A percentile compares a stretch with the other conserved stretches of the same genome.
Evolutionary conservation across 1,140 invertebrate species (phyloP).

Genomic region (Helicoverpa zea): DNA sequence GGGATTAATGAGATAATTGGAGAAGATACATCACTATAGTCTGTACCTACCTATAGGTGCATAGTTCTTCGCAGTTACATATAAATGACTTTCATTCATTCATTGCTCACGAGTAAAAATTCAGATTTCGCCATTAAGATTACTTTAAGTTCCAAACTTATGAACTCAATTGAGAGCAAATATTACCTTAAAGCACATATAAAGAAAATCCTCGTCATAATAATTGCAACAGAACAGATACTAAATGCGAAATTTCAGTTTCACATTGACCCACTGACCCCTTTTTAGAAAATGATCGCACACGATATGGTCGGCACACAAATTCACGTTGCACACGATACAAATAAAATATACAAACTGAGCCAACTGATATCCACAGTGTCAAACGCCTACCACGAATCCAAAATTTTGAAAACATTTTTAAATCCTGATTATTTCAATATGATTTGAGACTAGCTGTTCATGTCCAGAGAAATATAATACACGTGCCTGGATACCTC

Average conservation of each 20-base stretch:
- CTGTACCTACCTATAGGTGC: too few relatives aligned
- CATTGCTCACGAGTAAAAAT: too few relatives aligned
- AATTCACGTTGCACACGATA: not conserved
- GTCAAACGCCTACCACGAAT: not conserved
- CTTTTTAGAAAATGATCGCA: not conserved
- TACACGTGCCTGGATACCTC: too few relatives aligned
- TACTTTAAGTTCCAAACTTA: too few relatives aligned
- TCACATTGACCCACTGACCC: conserved; percentile 6
- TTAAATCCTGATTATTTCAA: not conserved
- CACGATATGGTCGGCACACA: not conserved
- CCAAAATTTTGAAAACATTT: not conserved
- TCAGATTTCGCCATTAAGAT: too few relatives aligned
- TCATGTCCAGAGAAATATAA: too few relatives aligned
- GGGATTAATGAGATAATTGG: not conserved
- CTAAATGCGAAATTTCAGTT: not conserved
- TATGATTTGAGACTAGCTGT: not conserved
- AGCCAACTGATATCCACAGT: not conserved
- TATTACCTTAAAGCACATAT: too few relatives aligned
- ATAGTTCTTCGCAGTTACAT: too few relatives aligned
- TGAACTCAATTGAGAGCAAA: too few relatives aligned
- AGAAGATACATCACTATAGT: not conserved
- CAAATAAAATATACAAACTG: not conserved
- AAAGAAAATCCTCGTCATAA: not conserved
- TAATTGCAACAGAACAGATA: not conserved
- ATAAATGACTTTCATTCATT: too few relatives aligned